These are phyloP conservation scores for Andricus curvator DNA, from an alignment of 2,888 invertebrate genomes.

Conservation along the genomic window DNA sequence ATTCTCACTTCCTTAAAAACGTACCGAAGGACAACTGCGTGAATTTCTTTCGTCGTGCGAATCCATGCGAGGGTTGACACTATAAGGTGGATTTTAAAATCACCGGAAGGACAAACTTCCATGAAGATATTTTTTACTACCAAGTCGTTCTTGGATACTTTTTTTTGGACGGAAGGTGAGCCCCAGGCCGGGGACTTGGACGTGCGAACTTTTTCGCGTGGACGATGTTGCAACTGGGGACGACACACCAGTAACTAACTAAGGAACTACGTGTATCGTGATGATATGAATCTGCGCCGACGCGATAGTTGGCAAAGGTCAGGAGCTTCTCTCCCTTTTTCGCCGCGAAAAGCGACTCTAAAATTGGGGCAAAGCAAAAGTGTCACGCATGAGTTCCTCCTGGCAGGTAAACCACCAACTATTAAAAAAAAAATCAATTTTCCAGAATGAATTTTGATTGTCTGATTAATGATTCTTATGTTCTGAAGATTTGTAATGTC, in stretches of 20 bases:
- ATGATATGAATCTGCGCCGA: conserved; percentile 62
- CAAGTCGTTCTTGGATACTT: background rate
- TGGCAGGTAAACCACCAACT: background rate
- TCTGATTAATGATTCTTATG: background rate
- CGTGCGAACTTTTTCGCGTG: conserved; percentile 50
- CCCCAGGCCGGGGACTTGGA: conserved; percentile 19
- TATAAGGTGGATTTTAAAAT: conserved; percentile 53
- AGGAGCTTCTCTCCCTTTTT: conserved; percentile 54
- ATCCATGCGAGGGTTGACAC: conserved; percentile 56
- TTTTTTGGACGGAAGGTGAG: conserved; percentile 25
- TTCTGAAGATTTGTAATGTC: background rate
- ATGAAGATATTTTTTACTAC: conserved; percentile 39
- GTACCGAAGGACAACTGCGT: conserved; percentile 67
- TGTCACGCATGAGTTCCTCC: conserved; percentile 28
- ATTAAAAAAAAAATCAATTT: background rate
- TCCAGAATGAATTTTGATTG: background rate
- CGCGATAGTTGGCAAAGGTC: conserved; percentile 65
- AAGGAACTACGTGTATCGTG: conserved; percentile 45
- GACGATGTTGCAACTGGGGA: conserved; percentile 51
- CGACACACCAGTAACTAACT: conserved; percentile 46
- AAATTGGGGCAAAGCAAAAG: conserved; percentile 50
- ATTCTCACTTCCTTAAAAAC: background rate
- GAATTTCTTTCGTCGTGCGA: conserved; percentile 59
- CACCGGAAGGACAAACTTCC: conserved; percentile 39
- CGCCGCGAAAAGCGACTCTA: conserved; percentile 42